phyloP scores from a whole-genome alignment of 2,797 vertebrate genomes.

The Falco naumanni region DNA sequence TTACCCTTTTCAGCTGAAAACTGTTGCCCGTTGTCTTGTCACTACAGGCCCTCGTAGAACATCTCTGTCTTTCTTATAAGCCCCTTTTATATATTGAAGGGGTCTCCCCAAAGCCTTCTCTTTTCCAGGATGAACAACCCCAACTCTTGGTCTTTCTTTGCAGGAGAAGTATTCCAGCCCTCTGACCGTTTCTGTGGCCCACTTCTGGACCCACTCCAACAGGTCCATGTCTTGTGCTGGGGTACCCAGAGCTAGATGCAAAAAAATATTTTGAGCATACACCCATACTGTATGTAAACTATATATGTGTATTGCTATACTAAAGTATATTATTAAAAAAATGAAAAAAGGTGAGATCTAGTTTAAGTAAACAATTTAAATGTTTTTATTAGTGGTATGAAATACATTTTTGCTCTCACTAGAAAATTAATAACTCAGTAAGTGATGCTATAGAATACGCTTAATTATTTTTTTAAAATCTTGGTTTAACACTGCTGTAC shows the following conservation, averaged over 20 bases:
- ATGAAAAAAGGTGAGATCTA: background rate
- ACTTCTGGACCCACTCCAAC: background rate
- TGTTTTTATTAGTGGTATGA: background rate
- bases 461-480: background rate
- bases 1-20: background rate
- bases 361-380: background rate
- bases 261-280: background rate
- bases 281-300: background rate
- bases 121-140: background rate
- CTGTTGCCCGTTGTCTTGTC: background rate
- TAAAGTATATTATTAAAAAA: background rate
- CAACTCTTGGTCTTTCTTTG: background rate
- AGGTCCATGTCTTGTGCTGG: background rate
- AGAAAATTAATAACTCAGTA: background rate
- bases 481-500: background rate
- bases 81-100: background rate
- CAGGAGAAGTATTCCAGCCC: background rate
- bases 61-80: rapidly evolving
- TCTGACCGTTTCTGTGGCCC: background rate
- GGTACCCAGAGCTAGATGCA: background rate
- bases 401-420: background rate
- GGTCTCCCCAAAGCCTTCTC: background rate
- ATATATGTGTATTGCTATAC: background rate
- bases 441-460: background rate
- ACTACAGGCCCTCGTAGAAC: background rate